phyloP scores from a whole-genome alignment of 2,113 vertebrate genomes.

The Ammodytes marinus region DNA sequence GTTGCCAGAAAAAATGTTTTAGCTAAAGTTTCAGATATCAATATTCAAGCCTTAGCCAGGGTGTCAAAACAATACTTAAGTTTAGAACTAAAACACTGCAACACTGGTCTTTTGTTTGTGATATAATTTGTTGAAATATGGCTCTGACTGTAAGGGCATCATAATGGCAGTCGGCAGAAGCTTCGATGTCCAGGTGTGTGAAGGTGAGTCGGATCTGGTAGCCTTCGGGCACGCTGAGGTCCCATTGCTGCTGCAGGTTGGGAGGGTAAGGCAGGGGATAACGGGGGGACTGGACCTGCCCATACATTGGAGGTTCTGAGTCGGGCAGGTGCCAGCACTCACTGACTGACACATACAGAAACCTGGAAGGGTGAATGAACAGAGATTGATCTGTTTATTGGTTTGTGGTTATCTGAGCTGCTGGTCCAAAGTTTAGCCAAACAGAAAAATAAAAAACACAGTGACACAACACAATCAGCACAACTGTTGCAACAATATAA shows the following conservation, averaged over 20 bases:
- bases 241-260: constrained; percentile 82
- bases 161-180: constrained; percentile 89
- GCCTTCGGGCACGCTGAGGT: constrained; percentile 88
- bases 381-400: constrained; percentile 58
- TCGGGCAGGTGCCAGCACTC: constrained; percentile 33
- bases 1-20: neutral
- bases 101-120: neutral
- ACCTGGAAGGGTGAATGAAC: constrained; percentile 59
- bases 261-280: constrained; percentile 91
- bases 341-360: constrained; percentile 70
- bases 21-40: neutral
- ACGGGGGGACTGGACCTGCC: constrained; percentile 87
- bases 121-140: constrained; percentile 26
- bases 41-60: neutral
- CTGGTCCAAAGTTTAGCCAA: constrained; percentile 68
- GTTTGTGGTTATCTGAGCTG: constrained; percentile 14
- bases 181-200: constrained; percentile 91
- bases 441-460: constrained; percentile 59
- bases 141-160: constrained; percentile 91
- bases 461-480: constrained; percentile 39
- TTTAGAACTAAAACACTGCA: neutral
- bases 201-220: constrained; percentile 90
- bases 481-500: neutral
- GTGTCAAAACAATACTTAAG: neutral
- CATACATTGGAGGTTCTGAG: constrained; percentile 68